These are phyloP conservation scores for Alaudala cheleensis DNA, from an alignment of 2,113 vertebrate species.

Conservation along the genomic window DNA sequence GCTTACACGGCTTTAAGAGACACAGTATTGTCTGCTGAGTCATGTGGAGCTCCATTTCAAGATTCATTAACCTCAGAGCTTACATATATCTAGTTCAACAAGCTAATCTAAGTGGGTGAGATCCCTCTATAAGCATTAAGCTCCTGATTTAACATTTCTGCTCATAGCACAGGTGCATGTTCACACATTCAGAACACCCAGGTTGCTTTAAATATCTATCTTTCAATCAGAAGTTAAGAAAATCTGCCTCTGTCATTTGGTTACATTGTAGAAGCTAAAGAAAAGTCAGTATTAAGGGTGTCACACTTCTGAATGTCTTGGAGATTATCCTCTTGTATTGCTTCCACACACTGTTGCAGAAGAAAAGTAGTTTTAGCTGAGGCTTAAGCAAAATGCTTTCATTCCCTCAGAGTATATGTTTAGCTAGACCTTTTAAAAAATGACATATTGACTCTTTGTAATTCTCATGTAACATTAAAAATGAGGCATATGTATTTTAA, in stretches of 20 bases:
- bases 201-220: neutral
- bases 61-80: constrained; percentile 56
- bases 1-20: neutral
- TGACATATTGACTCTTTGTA: neutral
- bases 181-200: neutral
- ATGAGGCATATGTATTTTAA: neutral
- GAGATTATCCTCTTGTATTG: neutral
- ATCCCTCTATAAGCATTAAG: constrained; percentile 18
- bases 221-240: constrained; percentile 23
- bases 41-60: neutral
- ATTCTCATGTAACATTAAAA: neutral
- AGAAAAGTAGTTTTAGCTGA: neutral
- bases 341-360: neutral
- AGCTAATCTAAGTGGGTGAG: constrained; percentile 23
- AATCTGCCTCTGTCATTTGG: neutral
- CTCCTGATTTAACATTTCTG: constrained; percentile 18
- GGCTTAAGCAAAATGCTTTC: neutral
- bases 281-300: neutral
- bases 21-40: neutral
- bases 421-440: neutral
- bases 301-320: neutral
- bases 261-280: neutral
- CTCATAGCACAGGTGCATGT: constrained; percentile 1
- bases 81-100: constrained; percentile 48
- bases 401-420: neutral